Conservation (phyloP, 1,140 invertebrate genomes). For the Lasaia peninsularis region DNA sequence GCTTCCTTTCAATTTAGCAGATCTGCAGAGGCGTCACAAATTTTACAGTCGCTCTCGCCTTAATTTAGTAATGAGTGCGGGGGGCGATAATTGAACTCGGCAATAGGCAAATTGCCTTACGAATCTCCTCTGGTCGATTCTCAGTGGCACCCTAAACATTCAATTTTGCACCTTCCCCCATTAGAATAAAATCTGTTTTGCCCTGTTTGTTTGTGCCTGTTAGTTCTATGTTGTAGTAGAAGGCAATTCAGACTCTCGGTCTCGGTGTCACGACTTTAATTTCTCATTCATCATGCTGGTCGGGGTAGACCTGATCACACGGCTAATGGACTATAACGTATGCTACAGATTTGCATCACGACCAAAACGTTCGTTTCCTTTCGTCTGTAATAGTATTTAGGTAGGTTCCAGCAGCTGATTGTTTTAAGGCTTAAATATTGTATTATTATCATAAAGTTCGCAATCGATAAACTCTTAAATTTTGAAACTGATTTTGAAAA, state of each 20-base stretch:
- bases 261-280: conserved; percentile 33
- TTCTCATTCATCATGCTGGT: background rate
- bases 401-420: too few relatives aligned
- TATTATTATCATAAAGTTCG: too few relatives aligned
- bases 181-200: conserved; percentile 31
- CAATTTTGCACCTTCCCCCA: conserved; percentile 34
- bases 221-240: conserved; percentile 29
- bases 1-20: conserved; percentile 46
- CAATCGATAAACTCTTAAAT: too few relatives aligned
- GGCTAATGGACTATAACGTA: conserved; percentile 26
- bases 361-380: conserved; percentile 23
- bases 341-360: conserved; percentile 62
- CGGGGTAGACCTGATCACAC: conserved; percentile 14
- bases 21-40: conserved; percentile 63
- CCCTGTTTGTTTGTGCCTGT: conserved; percentile 14
- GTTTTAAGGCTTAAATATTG: too few relatives aligned
- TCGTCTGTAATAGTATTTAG: background rate
- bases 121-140: conserved; percentile 46
- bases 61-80: conserved; percentile 74
- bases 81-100: conserved; percentile 71
- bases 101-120: conserved; percentile 70
- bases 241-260: conserved; percentile 48
- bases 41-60: conserved; percentile 64
- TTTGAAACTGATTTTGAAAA: too few relatives aligned
- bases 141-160: conserved; percentile 18